Evolutionary conservation across 1,140 invertebrate genomes (phyloP).

Genomic region (Drosophila santomea): DNA sequence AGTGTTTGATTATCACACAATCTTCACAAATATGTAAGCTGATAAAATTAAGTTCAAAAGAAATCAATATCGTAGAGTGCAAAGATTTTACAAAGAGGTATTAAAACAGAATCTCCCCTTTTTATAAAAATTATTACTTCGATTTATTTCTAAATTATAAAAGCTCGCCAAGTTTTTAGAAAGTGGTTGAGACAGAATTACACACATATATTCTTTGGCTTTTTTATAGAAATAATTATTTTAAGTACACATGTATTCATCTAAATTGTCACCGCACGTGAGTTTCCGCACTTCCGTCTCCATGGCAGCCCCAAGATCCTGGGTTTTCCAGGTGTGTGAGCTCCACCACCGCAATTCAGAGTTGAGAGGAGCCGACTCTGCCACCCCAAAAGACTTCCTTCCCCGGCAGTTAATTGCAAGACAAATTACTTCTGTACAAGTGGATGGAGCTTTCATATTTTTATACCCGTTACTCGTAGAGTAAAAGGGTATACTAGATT

Average conservation of each 20-base stretch:
- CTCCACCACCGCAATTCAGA: not conserved
- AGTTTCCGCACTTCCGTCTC: slow-evolving; percentile 12
- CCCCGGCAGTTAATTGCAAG: slow-evolving; percentile 60
- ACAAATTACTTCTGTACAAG: slow-evolving; percentile 72
- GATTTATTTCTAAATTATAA: no score
- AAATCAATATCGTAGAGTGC: no score
- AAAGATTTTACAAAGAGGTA: no score
- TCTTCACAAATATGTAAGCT: no score
- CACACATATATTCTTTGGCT: not conserved
- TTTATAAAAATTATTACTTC: no score
- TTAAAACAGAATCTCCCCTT: no score
- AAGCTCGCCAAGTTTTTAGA: no score
- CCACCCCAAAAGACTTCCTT: slow-evolving; percentile 55
- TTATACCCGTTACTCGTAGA: no score
- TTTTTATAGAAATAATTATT: no score
- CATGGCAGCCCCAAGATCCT: not conserved
- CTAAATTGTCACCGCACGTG: not conserved
- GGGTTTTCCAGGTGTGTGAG: not conserved
- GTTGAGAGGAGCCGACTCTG: slow-evolving; percentile 8
- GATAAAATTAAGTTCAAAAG: no score
- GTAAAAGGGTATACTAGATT: no score
- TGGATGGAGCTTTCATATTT: slow-evolving; percentile 53
- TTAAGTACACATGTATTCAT: not conserved
- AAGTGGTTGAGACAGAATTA: not conserved
- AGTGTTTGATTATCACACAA: no score